Conservation (phyloP, 92 coral and sea anemone genomes). For the Zoanthus gigantus region DNA sequence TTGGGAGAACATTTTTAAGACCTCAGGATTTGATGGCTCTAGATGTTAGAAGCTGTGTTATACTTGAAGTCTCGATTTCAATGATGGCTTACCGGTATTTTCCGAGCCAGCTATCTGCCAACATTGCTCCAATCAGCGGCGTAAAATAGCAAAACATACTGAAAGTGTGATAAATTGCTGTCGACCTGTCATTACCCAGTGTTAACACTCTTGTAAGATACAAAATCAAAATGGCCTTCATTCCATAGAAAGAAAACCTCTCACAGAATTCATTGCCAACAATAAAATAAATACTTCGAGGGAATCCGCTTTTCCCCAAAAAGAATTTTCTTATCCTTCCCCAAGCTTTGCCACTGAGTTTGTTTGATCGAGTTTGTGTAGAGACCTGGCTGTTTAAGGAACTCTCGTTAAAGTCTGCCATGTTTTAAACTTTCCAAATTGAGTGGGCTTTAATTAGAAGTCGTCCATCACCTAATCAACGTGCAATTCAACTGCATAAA, state of each 20-base stretch:
- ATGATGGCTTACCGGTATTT: constrained; percentile 73
- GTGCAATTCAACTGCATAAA: too few relatives aligned
- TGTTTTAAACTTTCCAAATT: not conserved
- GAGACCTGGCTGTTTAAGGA: constrained; percentile 1
- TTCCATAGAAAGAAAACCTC: constrained; percentile 83
- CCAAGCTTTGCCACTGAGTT: constrained; percentile 80
- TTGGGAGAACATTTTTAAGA: too few relatives aligned
- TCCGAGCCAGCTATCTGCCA: constrained; percentile 91
- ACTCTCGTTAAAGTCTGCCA: constrained; percentile 3
- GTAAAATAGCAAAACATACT: constrained; percentile 88
- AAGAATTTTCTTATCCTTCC: constrained; percentile 75
- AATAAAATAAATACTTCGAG: constrained; percentile 76
- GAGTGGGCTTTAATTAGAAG: too few relatives aligned
- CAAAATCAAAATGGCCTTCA: constrained; percentile 82
- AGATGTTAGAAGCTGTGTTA: too few relatives aligned
- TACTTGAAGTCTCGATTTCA: not conserved
- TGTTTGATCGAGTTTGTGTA: constrained; percentile 8
- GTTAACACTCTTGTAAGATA: constrained; percentile 69
- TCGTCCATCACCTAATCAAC: too few relatives aligned
- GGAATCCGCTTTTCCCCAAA: constrained; percentile 71
- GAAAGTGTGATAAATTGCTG: constrained; percentile 74
- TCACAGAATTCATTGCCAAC: constrained; percentile 89
- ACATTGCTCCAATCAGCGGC: constrained; percentile 85
- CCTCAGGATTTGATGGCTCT: too few relatives aligned
- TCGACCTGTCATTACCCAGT: constrained; percentile 65